Conservation (phyloP, 2,888 invertebrate genomes). For the Balanococcus diminutus region DNA sequence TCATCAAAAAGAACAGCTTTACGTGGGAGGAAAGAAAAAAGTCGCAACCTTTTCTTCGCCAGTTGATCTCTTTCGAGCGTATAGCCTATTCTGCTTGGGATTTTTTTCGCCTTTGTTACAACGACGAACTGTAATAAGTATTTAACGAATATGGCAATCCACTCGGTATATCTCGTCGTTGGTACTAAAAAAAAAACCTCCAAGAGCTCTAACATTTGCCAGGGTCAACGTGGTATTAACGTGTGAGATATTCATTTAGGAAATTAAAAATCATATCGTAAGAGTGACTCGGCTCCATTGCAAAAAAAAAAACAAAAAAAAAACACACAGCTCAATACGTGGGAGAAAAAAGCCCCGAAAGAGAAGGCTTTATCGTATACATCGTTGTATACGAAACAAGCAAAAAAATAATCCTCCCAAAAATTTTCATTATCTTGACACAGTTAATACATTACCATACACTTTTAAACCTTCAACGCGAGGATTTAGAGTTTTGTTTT, state of each 20-base stretch:
- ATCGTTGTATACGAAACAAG: background rate
- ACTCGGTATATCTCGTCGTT: background rate
- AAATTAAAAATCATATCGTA: constrained; percentile 20
- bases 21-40: background rate
- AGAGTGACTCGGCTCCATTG: background rate
- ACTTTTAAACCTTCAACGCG: constrained; percentile 12
- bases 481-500: constrained; percentile 4
- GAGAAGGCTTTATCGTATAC: background rate
- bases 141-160: no score
- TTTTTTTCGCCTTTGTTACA: no score
- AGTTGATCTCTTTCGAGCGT: no score
- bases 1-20: background rate
- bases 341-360: background rate
- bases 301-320: background rate
- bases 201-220: background rate
- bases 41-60: background rate
- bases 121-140: no score
- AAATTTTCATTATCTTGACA: constrained; percentile 27
- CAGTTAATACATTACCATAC: constrained; percentile 18
- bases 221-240: background rate
- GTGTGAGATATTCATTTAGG: constrained; percentile 17
- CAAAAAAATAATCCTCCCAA: constrained; percentile 25
- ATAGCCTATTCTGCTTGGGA: background rate
- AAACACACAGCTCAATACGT: background rate
- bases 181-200: background rate